A percentile compares a stretch with the other conserved stretches of the same genome.
Evolutionary conservation across 2,113 vertebrate species (phyloP).

Genomic region (Myanophis thanlyinensis): DNA sequence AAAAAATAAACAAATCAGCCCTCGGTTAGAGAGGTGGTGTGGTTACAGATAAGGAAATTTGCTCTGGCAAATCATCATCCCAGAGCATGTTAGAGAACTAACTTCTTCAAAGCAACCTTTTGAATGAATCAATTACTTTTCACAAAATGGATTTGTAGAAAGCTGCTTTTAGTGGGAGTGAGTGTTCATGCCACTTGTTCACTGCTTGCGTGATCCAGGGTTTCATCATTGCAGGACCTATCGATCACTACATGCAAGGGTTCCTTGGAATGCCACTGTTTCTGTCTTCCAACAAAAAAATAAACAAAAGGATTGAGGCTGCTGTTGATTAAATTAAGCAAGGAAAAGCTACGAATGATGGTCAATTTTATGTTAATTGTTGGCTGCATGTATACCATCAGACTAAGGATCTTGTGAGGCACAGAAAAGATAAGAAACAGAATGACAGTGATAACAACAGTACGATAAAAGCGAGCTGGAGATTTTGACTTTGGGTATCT

Average conservation of each 20-base stretch:
- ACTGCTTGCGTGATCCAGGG: neutral
- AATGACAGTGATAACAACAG: constrained; percentile 51
- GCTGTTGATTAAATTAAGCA: constrained; percentile 50
- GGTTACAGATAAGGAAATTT: neutral
- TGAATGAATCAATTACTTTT: neutral
- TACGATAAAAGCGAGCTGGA: constrained; percentile 38
- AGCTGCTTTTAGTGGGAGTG: neutral
- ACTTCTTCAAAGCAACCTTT: neutral
- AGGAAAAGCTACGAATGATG: constrained; percentile 9
- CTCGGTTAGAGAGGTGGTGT: neutral
- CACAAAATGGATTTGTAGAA: neutral
- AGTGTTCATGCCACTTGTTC: neutral
- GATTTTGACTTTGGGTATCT: constrained; percentile 36
- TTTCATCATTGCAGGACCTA: constrained; percentile 51
- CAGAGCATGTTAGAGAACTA: neutral
- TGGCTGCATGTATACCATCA: constrained; percentile 21
- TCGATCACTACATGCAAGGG: constrained; percentile 49
- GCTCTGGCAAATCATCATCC: neutral
- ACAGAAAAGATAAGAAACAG: constrained; percentile 52
- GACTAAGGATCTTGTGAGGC: constrained; percentile 35
- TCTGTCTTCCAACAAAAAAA: constrained; percentile 55
- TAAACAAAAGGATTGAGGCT: constrained; percentile 56
- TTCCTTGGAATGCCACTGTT: constrained; percentile 52
- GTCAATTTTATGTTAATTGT: neutral
- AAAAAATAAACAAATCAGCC: neutral